Conservation (phyloP, 2,888 invertebrate genomes). For the Cosmorhoe ocellata region DNA sequence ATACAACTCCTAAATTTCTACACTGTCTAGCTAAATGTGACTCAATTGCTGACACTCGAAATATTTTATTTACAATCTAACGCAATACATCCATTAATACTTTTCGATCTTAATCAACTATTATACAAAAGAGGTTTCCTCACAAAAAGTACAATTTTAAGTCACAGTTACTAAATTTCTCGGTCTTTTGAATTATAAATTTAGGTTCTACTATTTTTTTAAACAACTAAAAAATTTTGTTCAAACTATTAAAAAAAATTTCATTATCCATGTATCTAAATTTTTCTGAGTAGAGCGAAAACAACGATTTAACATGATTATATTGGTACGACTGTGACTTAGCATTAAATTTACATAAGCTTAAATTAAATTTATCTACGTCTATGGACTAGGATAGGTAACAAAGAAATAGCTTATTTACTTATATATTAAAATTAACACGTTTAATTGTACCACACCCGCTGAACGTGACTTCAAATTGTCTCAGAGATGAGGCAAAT, state of each 20-base stretch:
- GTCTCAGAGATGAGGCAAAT: not conserved
- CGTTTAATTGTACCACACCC: not conserved
- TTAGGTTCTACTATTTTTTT: too few species aligned
- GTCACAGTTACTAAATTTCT: conserved; percentile 3
- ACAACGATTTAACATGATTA: too few species aligned
- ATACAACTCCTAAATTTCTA: conserved; percentile 1
- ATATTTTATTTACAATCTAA: conserved; percentile 57
- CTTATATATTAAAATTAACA: too few species aligned
- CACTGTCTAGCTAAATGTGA: conserved; percentile 18
- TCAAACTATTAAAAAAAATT: too few species aligned
- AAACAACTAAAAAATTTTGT: too few species aligned
- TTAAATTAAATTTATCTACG: conserved; percentile 47
- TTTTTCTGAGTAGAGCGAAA: not conserved
- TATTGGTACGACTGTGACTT: conserved; percentile 9
- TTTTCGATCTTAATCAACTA: conserved; percentile 39
- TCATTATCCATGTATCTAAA: too few species aligned
- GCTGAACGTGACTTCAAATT: not conserved
- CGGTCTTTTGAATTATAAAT: too few species aligned
- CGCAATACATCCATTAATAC: conserved; percentile 32
- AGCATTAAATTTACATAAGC: conserved; percentile 65
- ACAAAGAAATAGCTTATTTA: conserved; percentile 39
- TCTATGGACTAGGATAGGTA: conserved; percentile 76
- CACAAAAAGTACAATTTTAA: conserved; percentile 35
- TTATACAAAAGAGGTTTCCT: conserved; percentile 44
- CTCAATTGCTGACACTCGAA: conserved; percentile 4